Base-by-base conservation (phyloP, 2,888 invertebrate species). In the Gasteruption jaculator region DNA sequence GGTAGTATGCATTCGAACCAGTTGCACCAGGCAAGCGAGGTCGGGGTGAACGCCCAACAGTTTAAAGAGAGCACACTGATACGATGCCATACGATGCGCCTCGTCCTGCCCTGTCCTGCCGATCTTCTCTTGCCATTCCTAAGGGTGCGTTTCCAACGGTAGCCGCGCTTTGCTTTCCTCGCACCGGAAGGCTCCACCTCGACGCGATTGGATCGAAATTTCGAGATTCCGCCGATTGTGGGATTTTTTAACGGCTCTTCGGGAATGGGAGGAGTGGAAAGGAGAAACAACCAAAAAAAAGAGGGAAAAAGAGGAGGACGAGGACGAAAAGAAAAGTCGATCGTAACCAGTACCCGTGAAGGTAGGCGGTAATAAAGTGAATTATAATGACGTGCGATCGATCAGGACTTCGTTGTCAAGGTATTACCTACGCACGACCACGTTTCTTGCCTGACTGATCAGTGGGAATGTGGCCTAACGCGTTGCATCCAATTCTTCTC, bases 31-130 rank as follows among this genome's bases (percentile, higher is more conserved):
- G 56, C 49, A 45, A 54, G 49, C 60, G 64, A 68, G 68, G 68
- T 67, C 67, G 68, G 63, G 68, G 68, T 66, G 68, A 68, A 68
- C 68, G 68, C 58, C 68, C 68, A 67, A 68, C 64, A 60, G 56
- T 63, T 62, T 64, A 68, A 68, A 68, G 62, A 64, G 66, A 67
- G 3, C 18, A 64, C 65, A 64, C 54, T 54, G n/a, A n/a, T n/a
- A 61, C 59, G 61, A 60, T 62, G 59, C 60, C 57, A 57, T 57
- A 57, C 62, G 60, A 57, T 52, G 57, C 54, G 50, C 56, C 60
- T 57, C 61, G 61, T 60, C 61, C 61, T 55, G 49, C 52, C 52
- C 45, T 49, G 50, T 48, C 50, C 54, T 50, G 43, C 50, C 49
- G 47, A 46, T 49, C 48, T 46, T 46, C 47, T 45, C 44, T 46